Base-by-base conservation (phyloP, 2,113 vertebrate species). In the Andinoacara biseriatus region DNA sequence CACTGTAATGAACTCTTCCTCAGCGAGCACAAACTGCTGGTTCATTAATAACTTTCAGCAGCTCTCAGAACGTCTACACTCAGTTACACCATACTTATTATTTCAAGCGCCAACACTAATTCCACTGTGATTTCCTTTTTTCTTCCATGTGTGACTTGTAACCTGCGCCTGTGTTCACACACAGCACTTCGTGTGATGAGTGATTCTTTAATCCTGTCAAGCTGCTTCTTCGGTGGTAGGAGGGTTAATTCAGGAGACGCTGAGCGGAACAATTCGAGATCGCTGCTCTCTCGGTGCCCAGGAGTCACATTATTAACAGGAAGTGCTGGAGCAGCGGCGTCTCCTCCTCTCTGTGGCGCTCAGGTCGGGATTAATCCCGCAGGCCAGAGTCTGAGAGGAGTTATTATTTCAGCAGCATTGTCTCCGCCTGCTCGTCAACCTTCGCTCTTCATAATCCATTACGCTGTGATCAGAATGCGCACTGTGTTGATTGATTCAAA, bases 261-360 rank as follows among this genome's bases (percentile, higher is more conserved):
- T 1, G 74, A 80, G 89, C 83, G 89, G 86, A 92, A 93, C 87
- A 90, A 94, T 94, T 91, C 46, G 65, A 91, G 87, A 81, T 76
- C 24, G 15, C 63, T 17, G 82, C 76, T 40, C 85, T 24, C 17
- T 8, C 67, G 1, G 61, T 63, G 29, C 46, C 14, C 77, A 58
- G 43, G 61, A 75, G 84, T 77, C 57, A 83, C 61, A 31, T 83
- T 72, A 90, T 90, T 86, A 88, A 84, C 78, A 83, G 81, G 59
- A 84, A 83, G 85, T 81, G 52, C 10, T 35, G 22, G 40, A 43
- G 43, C 74, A 31, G 76, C 22, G n/a, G 38, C 38, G 10, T 38
- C 17, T 35, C 74, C 5, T 33, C 78, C 11, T 6, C 58, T 63
- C 20, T 63, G 35, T 24, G 3, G 38, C 9, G 2, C 26, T 10